A percentile compares a stretch with the other conserved stretches of the same genome.
These are phyloP conservation scores for Monarcha castaneiventris DNA, from an alignment of 2,113 vertebrate genomes.

Conservation along the genomic window DNA sequence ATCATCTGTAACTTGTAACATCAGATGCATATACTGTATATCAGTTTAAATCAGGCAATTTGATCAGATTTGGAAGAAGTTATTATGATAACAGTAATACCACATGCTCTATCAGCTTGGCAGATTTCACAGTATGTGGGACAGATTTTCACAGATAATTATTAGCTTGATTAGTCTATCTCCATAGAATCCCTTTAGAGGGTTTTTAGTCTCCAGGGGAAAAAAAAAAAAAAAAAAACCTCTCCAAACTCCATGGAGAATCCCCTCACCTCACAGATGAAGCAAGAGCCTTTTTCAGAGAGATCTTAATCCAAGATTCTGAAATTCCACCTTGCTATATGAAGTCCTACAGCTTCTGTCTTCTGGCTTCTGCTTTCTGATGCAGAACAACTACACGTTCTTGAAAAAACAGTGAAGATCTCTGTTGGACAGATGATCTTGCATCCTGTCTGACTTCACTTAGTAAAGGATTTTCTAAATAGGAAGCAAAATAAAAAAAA, in stretches of 20 bases:
- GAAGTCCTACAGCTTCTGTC: neutral
- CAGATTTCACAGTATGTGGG: neutral
- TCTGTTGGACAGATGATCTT: neutral
- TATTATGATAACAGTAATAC: neutral
- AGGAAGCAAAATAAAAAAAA: neutral
- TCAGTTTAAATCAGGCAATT: conserved; percentile 3
- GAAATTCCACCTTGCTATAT: neutral
- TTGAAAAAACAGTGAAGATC: neutral
- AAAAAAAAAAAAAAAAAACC: neutral
- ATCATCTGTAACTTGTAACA: conserved; percentile 28
- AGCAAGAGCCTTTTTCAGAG: neutral
- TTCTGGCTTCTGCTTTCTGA: neutral
- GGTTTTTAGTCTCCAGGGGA: neutral
- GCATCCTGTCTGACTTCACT: neutral
- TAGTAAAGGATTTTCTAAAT: neutral
- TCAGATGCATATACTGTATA: neutral
- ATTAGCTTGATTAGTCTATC: neutral
- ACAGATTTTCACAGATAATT: neutral
- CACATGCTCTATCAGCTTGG: neutral
- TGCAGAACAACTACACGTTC: neutral
- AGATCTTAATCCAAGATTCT: neutral
- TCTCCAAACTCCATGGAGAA: neutral
- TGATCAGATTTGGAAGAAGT: conserved; percentile 33
- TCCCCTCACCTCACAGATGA: neutral
- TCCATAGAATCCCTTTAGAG: neutral